Evolutionary conservation across 2,888 invertebrate species (phyloP), one percentile per base, ranked within the genome.

Genomic region (Trissolcus japonicus): DNA sequence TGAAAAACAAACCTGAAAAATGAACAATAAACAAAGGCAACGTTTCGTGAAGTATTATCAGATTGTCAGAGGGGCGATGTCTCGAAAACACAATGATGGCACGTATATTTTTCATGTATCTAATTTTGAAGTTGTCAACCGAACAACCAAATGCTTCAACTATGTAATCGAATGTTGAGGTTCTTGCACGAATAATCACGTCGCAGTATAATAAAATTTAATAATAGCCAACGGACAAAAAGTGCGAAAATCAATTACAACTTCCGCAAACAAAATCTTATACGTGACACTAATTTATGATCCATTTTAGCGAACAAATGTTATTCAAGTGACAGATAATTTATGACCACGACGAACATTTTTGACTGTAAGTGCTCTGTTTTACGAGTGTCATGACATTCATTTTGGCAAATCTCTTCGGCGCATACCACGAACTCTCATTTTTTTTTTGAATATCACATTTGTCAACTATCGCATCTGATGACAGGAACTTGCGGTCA

Each of bases 221-320:
- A 69, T 63, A 68, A 69, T 69, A 75, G 63, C 67, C 60, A 40
- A 73, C 46, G 67, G 25, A 60, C 48, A 60, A 50, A 65, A 71
- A 68, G 51, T 50, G 67, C 61, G 63, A 63, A 53, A 75, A 75
- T 69, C 75, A 59, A 60, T 63, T 75, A 54, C 65, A 63, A 65
- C 63, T 75, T 69, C 75, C 67, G 60, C 74, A 67, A 67, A 46
- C 43, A 16, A 59, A 54, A 75, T 63, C 69, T 68, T 75, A 50
- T 59, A 69, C 62, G 60, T 29, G 54, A 48, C 35, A 25, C 13
- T 14, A 74, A 61, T 74, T 78, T 78, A 78, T 69, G 62, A 69
- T 51, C 74, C 60, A 78, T 78, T 69, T 78, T 78, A 43, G 59
- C 56, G 73, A 65, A 65, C 60, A 68, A 68, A 63, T 78, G 63